Percentiles rank a stretch among this genome's conserved stretches.
Conservation (phyloP, 2,113 vertebrate species). For the Poicephalus meyeri region DNA sequence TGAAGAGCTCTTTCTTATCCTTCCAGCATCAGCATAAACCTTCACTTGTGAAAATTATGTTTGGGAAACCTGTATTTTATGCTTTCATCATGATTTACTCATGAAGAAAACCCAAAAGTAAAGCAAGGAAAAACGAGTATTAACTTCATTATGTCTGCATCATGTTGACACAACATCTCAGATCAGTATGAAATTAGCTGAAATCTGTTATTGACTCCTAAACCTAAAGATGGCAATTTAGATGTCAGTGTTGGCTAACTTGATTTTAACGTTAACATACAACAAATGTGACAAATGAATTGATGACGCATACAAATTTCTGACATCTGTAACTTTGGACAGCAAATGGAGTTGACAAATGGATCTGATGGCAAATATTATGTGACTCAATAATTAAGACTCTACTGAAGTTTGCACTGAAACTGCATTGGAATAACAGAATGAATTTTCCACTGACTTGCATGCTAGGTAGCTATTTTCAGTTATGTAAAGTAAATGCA, state of each 20-base stretch:
- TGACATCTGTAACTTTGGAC: conserved; percentile 42
- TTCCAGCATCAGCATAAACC: background rate
- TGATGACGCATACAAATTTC: conserved; percentile 34
- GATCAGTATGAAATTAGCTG: conserved; percentile 13
- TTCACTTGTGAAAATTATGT: background rate
- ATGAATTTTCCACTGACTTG: background rate
- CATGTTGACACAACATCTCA: conserved; percentile 14
- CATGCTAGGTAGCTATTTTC: background rate
- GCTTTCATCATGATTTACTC: background rate
- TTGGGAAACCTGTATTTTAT: background rate
- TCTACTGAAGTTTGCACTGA: conserved; percentile 20
- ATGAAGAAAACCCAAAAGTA: background rate
- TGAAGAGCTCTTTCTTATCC: background rate
- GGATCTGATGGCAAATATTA: conserved; percentile 50
- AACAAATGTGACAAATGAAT: conserved; percentile 59
- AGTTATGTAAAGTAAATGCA: background rate
- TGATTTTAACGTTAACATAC: conserved; percentile 24
- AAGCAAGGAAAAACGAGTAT: background rate
- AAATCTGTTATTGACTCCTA: conserved; percentile 40
- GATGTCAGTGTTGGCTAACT: background rate
- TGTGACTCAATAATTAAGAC: conserved; percentile 52
- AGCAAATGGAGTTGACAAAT: conserved; percentile 62
- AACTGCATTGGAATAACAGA: background rate
- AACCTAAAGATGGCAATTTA: conserved; percentile 50
- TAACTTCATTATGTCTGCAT: background rate